Evolutionary conservation across 2,113 vertebrate species (phyloP), one percentile per base, ranked within the genome.

Genomic region (Tautogolabrus adspersus): DNA sequence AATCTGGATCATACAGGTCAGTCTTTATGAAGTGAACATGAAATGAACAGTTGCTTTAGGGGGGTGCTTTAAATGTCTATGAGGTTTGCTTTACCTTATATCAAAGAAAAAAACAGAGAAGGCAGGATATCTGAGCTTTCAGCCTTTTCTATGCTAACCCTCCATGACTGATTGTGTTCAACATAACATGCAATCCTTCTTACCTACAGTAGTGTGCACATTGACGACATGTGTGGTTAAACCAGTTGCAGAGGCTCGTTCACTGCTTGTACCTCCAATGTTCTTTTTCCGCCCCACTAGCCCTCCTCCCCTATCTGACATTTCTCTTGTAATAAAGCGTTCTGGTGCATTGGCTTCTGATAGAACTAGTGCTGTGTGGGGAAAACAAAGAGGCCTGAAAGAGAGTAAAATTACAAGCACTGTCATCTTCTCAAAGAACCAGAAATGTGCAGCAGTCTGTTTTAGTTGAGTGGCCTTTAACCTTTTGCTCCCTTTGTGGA

Each of bases 271-370:
- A 15, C n/a, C 18, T 37, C 11, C 19, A 3, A 38, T 12, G 72
- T 87, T 19, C 72, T 82, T 61, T 52, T 30, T 13, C 56, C 44
- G 60, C 62, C 22, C 83, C 77, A 65, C 66, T 75, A 63, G 54
- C 40, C 57, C 65, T 30, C 19, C 26, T 6, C 73, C 46, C 34
- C 22, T 72, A 16, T n/a, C 60, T 89, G 71, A 69, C 75, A 82
- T 69, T 89, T 78, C 72, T 16, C 66, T 72, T 66, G 44, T 75
- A 57, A 77, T 77, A 77, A 75, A 75, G 47, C 10, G 26, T 79
- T 82, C 65, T 82, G 72, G 57, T 75, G 67, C 79, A 83, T 56
- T 84, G 81, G 44, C 30, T 79, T 5, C 71, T 77, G 75, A 82
- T 84, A 34, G 73, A 70, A 84, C 60, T 19, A 10, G 9, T 42